Base-by-base conservation (phyloP, 1,140 invertebrate genomes). In the Panulirus ornatus region DNA sequence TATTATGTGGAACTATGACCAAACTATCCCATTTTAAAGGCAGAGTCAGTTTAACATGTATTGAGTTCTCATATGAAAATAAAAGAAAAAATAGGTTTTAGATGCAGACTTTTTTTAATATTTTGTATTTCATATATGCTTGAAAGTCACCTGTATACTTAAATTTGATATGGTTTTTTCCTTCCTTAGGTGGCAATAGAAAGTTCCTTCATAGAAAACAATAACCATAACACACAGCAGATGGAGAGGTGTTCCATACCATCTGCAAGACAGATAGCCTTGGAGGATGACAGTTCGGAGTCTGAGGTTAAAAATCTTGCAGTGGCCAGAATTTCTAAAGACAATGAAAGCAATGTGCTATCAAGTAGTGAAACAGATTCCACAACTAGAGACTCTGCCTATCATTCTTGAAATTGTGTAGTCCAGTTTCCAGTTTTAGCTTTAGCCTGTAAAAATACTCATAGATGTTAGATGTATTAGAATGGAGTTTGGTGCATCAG, bases 201-300 rank as follows among this genome's bases (percentile, higher is more conserved):
- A 27, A 81, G 47, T 54, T 36, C 78, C 47, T 30, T 81, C 78
- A 58, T 54, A 2, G 78, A 81, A 38, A 81, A 81, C 51, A 81
- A 81, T 47, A 81, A 81, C 47, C 78, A 81, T 30, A 81, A 54
- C 51, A 58, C 78, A 1, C 78, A 81, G 42, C 30, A 14, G 27
- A 42, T 51, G 30, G 44, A 54, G 30, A 34, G 78, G 34, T 81
- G 78, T 54, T 81, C 36, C 44, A 81, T 47, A 16, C 58, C 78
- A 3, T 36, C 78, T 1, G 51, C 78, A 11, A 51, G 78, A 54
- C 78, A 47, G 34, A 81, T 58, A 34, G 44, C 78, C 44, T 36
- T 30, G 3, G 47, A 58, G 11, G 78, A 58, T 22, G 47, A 30
- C 47, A 58, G 78, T 36, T 47, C 38, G 9, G 51, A 81, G 19